A percentile compares a stretch with the other conserved stretches of the same genome.
Evolutionary conservation across 1,140 invertebrate genomes (phyloP).

Genomic region (Rhynchophorus ferrugineus): DNA sequence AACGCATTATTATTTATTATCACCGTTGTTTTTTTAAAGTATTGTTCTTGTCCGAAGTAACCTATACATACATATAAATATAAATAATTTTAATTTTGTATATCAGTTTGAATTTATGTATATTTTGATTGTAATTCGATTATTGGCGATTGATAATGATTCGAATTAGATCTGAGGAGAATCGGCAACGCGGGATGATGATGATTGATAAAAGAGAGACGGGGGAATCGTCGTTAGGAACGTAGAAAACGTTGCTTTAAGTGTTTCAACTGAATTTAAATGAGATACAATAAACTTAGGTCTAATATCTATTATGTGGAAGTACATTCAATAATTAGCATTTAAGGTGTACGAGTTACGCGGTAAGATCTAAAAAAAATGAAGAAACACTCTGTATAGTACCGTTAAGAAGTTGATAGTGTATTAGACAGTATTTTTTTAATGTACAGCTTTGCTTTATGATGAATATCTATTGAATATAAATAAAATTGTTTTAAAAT

Average conservation of each 20-base stretch:
- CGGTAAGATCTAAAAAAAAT: conserved; percentile 17
- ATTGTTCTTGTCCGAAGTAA: too few relatives aligned
- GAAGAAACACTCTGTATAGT: conserved; percentile 33
- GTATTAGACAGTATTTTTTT: conserved; percentile 39
- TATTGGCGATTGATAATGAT: too few relatives aligned
- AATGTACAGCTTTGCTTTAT: conserved; percentile 39
- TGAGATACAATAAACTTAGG: not conserved
- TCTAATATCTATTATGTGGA: conserved; percentile 22
- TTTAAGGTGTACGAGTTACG: conserved; percentile 27
- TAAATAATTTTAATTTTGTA: not conserved
- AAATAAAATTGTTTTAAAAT: conserved; percentile 22
- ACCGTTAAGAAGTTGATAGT: conserved; percentile 33
- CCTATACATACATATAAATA: too few relatives aligned
- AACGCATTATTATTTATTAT: too few relatives aligned
- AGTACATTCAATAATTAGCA: conserved; percentile 37
- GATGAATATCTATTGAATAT: conserved; percentile 28
- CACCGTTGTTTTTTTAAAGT: too few relatives aligned
- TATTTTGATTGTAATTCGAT: not conserved
- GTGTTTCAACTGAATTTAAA: conserved; percentile 20
- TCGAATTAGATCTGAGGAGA: not conserved
- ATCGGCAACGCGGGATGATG: too few relatives aligned
- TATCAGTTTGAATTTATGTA: not conserved
- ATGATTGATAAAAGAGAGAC: too few relatives aligned
- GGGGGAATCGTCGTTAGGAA: not conserved
- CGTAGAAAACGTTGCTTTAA: conserved; percentile 23